Percentiles rank a stretch among this genome's conserved stretches.
Evolutionary conservation across 2,888 invertebrate species (phyloP).

Genomic region (Carcina quercana): DNA sequence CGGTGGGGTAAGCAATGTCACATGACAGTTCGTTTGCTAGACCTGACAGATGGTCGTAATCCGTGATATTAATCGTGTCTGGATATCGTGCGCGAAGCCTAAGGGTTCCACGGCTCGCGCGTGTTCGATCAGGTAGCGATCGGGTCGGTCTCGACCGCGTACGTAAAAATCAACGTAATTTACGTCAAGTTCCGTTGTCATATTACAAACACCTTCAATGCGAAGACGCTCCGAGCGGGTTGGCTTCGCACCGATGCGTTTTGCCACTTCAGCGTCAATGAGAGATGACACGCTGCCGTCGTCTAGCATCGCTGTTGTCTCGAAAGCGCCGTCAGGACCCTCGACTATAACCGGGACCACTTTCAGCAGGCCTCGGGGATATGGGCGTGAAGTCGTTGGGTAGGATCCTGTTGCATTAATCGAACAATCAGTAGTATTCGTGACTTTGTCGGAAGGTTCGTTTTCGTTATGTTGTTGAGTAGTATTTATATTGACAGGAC

Average conservation of each 20-base stretch:
- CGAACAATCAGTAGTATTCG: background rate
- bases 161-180: background rate
- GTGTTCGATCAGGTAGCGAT: background rate
- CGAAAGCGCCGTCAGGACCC: background rate
- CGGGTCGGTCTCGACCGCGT: background rate
- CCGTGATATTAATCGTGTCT: background rate
- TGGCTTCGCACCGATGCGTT: background rate
- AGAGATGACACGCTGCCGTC: background rate
- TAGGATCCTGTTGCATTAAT: background rate
- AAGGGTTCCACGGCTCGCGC: background rate
- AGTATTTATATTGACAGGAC: background rate
- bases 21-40: too few species aligned
- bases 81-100: background rate
- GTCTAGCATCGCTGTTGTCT: background rate
- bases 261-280: background rate
- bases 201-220: background rate
- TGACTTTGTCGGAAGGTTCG: background rate
- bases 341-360: background rate
- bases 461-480: background rate
- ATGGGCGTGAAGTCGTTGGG: background rate
- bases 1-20: too few species aligned
- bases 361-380: background rate
- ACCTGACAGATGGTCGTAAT: background rate
- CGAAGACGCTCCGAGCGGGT: too few species aligned
- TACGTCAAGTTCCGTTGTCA: background rate